Evolutionary conservation across 2,888 invertebrate species (phyloP).

Genomic region (Athetis lepigone): DNA sequence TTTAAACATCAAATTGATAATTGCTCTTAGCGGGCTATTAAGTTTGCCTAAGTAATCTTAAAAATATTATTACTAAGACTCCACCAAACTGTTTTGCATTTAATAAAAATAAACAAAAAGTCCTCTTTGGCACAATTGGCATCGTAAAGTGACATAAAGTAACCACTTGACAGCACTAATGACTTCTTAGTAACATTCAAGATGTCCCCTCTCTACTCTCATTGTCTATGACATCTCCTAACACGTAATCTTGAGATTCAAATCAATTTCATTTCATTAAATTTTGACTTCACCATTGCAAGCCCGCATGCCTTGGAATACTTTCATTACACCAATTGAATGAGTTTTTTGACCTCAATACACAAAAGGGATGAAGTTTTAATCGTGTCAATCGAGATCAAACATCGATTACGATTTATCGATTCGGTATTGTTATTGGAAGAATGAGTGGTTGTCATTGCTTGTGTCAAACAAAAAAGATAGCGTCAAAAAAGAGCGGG

Average conservation of each 20-base stretch:
- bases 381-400: conserved; percentile 75
- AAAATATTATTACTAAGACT: background rate
- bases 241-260: conserved; percentile 61
- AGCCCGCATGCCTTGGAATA: conserved; percentile 82
- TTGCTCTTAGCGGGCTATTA: background rate
- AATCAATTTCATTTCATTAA: conserved; percentile 69
- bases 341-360: conserved; percentile 79
- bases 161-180: conserved; percentile 27
- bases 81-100: background rate
- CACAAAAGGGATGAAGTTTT: conserved; percentile 78
- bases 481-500: no score
- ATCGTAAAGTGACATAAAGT: conserved; percentile 23
- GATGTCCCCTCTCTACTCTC: conserved; percentile 36
- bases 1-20: conserved; percentile 10
- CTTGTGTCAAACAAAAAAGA: background rate
- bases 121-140: conserved; percentile 8
- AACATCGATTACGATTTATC: conserved; percentile 71
- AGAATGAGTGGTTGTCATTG: conserved; percentile 40
- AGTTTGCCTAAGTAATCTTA: background rate
- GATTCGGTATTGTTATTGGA: conserved; percentile 54
- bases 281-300: conserved; percentile 67
- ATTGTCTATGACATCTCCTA: conserved; percentile 57
- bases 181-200: conserved; percentile 41
- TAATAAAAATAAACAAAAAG: background rate
- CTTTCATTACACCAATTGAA: conserved; percentile 81